Evolutionary conservation across 2,797 vertebrate genomes (phyloP).

Genomic region (Channa striata): DNA sequence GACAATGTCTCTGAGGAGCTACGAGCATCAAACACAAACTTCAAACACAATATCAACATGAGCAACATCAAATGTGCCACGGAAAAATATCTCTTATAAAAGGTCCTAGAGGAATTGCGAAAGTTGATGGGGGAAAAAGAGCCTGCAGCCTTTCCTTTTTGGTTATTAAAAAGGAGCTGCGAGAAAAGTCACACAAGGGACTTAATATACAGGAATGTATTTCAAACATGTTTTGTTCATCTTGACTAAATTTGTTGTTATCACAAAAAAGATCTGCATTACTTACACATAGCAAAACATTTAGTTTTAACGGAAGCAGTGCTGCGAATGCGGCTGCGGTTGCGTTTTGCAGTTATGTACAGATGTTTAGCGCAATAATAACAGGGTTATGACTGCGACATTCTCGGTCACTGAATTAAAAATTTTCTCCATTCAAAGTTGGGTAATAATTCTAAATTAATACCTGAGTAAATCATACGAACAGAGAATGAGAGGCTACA

Average conservation of each 20-base stretch:
- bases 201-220: constrained; percentile 2
- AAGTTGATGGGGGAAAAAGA: constrained; percentile 31
- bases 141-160: constrained; percentile 51
- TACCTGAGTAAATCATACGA: too few species aligned
- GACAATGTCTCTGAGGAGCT: constrained; percentile 60
- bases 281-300: too few species aligned
- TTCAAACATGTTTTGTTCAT: constrained; percentile 28
- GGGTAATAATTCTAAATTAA: too few species aligned
- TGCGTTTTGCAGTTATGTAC: too few species aligned
- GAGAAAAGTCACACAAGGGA: constrained; percentile 34
- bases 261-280: too few species aligned
- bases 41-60: constrained; percentile 67
- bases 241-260: not conserved
- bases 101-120: constrained; percentile 55
- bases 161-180: constrained; percentile 42
- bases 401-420: too few species aligned
- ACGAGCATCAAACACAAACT: constrained; percentile 59
- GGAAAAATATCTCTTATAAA: constrained; percentile 55
- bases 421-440: too few species aligned
- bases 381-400: too few species aligned
- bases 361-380: too few species aligned
- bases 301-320: not conserved
- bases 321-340: not conserved
- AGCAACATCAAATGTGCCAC: constrained; percentile 63
- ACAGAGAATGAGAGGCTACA: too few species aligned